Percentiles rank a stretch among this genome's conserved stretches.
These are phyloP conservation scores for Leptocoma aspasia DNA, from an alignment of 2,113 vertebrate genomes.

Conservation along the genomic window DNA sequence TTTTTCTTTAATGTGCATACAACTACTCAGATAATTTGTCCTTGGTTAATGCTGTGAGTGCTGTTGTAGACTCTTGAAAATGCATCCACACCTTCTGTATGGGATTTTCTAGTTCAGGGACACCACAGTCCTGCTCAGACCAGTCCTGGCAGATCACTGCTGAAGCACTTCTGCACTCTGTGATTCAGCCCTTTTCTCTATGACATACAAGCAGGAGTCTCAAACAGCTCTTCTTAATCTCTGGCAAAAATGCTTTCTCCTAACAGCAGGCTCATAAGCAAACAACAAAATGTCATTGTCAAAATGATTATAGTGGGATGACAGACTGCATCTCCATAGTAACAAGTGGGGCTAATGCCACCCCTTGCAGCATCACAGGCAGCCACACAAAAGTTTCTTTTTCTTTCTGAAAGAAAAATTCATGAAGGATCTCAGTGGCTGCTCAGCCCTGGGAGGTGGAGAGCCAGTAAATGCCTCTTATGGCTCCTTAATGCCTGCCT, in stretches of 20 bases:
- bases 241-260: neutral
- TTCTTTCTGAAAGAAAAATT: neutral
- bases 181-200: neutral
- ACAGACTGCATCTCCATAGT: constrained; percentile 11
- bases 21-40: neutral
- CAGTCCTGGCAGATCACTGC: neutral
- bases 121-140: fast-evolving
- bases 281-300: neutral
- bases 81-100: neutral
- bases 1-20: neutral
- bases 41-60: neutral
- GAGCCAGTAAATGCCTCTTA: neutral
- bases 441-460: neutral
- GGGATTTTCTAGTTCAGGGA: neutral
- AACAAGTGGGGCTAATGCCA: neutral
- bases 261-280: neutral
- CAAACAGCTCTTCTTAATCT: neutral
- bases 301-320: neutral
- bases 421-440: neutral
- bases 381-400: neutral
- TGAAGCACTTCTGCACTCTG: neutral
- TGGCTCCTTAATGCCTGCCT: neutral
- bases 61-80: neutral
- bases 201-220: neutral
- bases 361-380: neutral